These are phyloP conservation scores for Pseudoips prasinana DNA, from an alignment of 2,888 invertebrate species.

Conservation along the genomic window DNA sequence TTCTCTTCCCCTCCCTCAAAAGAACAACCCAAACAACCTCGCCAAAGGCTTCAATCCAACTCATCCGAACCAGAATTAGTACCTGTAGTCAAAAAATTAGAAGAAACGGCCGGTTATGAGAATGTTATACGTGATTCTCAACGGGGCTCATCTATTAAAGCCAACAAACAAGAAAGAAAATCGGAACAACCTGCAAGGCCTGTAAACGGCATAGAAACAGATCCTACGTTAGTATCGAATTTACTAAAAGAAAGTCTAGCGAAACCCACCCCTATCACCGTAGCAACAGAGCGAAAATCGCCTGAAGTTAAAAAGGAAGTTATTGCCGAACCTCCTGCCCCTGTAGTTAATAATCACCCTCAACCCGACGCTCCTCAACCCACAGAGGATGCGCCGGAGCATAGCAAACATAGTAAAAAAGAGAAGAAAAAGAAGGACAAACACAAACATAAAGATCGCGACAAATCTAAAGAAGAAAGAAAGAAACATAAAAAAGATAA, in stretches of 20 bases:
- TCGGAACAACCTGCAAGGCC: conserved; percentile 51
- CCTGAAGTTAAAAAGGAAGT: conserved; percentile 58
- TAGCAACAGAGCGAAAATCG: conserved; percentile 61
- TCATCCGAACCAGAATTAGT: conserved; percentile 82
- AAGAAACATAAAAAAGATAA: conserved; percentile 88
- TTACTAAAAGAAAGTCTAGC: conserved; percentile 85
- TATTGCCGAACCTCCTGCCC: conserved; percentile 43
- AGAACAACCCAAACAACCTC: conserved; percentile 50
- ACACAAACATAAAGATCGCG: conserved; percentile 89
- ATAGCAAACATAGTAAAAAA: conserved; percentile 60
- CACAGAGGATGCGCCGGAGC: conserved; percentile 41
- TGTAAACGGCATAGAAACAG: conserved; percentile 86
- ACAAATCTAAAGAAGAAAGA: conserved; percentile 86
- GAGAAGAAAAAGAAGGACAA: conserved; percentile 92
- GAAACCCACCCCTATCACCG: conserved; percentile 70
- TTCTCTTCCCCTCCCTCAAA: conserved; percentile 72
- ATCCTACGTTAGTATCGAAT: conserved; percentile 87
- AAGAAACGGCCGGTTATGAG: conserved; percentile 84
- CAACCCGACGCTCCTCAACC: conserved; percentile 24
- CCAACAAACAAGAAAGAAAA: conserved; percentile 65
- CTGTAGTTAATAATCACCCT: conserved; percentile 24
- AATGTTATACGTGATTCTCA: conserved; percentile 82
- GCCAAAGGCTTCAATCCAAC: conserved; percentile 61
- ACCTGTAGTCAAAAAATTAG: conserved; percentile 83
- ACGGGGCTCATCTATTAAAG: conserved; percentile 49